These are phyloP conservation scores for Melospiza georgiana DNA, from an alignment of 2,113 vertebrate species.

Conservation along the genomic window DNA sequence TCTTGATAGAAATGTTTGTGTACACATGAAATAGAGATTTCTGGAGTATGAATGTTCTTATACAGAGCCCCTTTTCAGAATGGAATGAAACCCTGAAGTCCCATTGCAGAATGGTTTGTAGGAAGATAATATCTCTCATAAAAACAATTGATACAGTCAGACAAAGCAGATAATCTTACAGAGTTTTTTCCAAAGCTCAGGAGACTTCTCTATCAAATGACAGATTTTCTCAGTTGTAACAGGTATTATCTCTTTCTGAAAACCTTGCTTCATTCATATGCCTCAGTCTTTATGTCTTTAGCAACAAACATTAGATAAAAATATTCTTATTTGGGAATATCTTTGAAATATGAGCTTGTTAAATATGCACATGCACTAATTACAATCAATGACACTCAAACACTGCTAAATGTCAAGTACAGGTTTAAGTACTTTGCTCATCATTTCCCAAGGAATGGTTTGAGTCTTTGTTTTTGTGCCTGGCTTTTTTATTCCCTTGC, in stretches of 20 bases:
- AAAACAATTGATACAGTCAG: neutral
- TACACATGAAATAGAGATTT: neutral
- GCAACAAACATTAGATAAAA: neutral
- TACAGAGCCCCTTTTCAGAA: neutral
- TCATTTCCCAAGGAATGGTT: neutral
- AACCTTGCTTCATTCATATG: neutral
- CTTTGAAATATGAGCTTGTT: neutral
- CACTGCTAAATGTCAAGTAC: conserved; percentile 26
- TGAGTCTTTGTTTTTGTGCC: neutral
- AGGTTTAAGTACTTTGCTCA: neutral
- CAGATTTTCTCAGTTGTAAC: neutral
- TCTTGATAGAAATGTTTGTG: conserved; percentile 3
- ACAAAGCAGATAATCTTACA: neutral
- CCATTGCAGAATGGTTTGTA: neutral
- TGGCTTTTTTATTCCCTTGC: neutral
- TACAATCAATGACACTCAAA: neutral
- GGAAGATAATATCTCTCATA: neutral
- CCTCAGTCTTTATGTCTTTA: neutral
- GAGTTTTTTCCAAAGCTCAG: neutral
- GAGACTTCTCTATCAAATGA: neutral
- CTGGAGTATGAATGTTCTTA: neutral
- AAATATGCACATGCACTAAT: neutral
- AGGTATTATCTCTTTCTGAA: neutral
- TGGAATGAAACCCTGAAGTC: neutral
- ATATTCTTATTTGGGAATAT: neutral